These are phyloP conservation scores for Lipotes vexillifer DNA, from an alignment of 2,113 vertebrate species.

Conservation along the genomic window DNA sequence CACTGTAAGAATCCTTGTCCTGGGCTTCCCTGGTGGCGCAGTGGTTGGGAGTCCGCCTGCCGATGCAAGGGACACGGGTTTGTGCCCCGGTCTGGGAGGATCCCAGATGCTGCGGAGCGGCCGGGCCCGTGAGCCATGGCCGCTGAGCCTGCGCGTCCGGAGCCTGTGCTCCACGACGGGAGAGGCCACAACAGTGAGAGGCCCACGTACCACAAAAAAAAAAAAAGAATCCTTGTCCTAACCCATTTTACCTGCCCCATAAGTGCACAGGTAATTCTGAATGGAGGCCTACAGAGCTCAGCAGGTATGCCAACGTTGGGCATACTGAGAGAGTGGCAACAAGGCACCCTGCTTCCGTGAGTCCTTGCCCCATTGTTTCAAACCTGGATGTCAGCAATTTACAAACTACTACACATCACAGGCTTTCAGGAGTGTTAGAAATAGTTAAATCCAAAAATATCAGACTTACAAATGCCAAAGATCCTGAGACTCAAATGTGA, in stretches of 20 bases:
- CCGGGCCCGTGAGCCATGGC: no score
- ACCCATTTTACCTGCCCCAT: background rate
- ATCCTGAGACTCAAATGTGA: background rate
- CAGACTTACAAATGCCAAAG: background rate
- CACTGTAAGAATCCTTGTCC: background rate
- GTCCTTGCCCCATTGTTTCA: background rate
- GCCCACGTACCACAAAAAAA: no score
- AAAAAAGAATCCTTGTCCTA: background rate
- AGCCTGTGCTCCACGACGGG: no score
- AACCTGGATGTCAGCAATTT: background rate
- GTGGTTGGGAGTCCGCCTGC: no score
- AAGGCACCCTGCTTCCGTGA: background rate
- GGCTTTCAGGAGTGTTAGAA: background rate
- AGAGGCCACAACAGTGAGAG: no score
- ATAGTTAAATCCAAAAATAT: background rate
- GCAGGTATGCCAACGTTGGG: background rate
- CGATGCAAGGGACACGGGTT: no score
- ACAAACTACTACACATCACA: background rate
- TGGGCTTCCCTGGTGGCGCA: no score
- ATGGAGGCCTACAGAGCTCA: background rate
- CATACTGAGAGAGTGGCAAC: background rate
- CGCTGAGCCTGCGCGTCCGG: no score
- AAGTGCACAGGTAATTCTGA: background rate
- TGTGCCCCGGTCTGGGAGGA: no score
- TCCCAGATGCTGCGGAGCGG: no score